Evolutionary conservation across 2,888 invertebrate genomes (phyloP).

Genomic region (Trissoscelio sp.): DNA sequence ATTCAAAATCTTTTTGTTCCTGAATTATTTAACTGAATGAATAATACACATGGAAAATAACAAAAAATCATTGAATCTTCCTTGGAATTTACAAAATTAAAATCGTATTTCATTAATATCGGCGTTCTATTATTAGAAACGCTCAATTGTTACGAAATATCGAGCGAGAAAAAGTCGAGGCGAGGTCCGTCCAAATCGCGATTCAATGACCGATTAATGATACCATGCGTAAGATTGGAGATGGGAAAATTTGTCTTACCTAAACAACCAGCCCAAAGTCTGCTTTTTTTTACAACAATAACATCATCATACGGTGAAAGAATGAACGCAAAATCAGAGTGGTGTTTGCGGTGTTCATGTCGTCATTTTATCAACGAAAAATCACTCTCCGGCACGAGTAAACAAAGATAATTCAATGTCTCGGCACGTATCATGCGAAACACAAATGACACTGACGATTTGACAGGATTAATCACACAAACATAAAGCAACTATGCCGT

Average conservation of each 20-base stretch:
- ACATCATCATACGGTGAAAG: no score
- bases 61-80: no score
- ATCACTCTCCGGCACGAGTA: background rate
- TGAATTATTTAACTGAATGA: no score
- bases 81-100: no score
- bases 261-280: background rate
- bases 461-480: slow-evolving; percentile 44
- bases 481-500: slow-evolving; percentile 15
- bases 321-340: no score
- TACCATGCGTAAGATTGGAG: background rate
- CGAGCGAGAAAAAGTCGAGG: background rate
- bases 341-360: background rate
- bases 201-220: background rate
- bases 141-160: slow-evolving; percentile 10
- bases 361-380: slow-evolving; percentile 10
- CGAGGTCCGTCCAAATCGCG: background rate
- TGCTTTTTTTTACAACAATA: slow-evolving; percentile 26
- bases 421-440: background rate
- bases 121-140: slow-evolving; percentile 25
- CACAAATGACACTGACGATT: slow-evolving; percentile 30
- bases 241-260: slow-evolving; percentile 15
- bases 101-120: slow-evolving; percentile 4
- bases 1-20: no score
- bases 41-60: no score
- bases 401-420: slow-evolving; percentile 3